Evolutionary conservation across 2,113 vertebrate genomes (phyloP), one percentile per base, ranked within the genome.

Genomic region (Cygnus atratus): DNA sequence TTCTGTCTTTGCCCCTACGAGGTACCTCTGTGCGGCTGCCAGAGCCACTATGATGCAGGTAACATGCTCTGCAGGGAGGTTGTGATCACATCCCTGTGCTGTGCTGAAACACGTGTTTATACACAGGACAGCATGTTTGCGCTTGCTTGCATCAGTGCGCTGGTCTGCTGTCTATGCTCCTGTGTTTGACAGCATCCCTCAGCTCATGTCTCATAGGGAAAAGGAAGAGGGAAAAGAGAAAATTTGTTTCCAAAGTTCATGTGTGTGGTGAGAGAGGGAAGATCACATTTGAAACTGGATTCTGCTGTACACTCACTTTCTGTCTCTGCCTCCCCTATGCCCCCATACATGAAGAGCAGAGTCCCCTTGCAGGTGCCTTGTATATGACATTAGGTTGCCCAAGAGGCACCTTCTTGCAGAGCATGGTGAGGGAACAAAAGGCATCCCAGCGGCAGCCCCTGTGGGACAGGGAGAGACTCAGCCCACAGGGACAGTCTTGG

Each of bases 361-460:
- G 28, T 74, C 10, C 18, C 50, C 28, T 66, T 77, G 58, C 37
- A 71, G n/a, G 39, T 77, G 24, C 25, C 18, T 55, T 19, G 13
- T 35, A 13, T 0, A 18, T 25, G 0, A 15, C 7, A 16, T 0
- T 0, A 28, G 37, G 9, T 66, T 61, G 48, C 22, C 37, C 65
- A 52, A 62, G n/a, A 78, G 28, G 28, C 9, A 19, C 13, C 20
- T 85, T 73, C 39, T 86, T 29, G 7, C 13, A 24, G 12, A 10
- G 50, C 5, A 15, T 20, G n/a, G 8, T 37, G 41, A 85, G 33
- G 73, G 39, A 88, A 35, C 22, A 37, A 82, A 90, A 54, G 24
- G 11, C 48, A 50, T 24, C 48, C 10, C 21, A 22, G 48, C 4
- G 11, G 25, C 22, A 63, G 61, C 25, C 65, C 21, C 46, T 44